phyloP scores from a whole-genome alignment of 2,113 vertebrate genomes.

The Boleophthalmus pectinirostris region DNA sequence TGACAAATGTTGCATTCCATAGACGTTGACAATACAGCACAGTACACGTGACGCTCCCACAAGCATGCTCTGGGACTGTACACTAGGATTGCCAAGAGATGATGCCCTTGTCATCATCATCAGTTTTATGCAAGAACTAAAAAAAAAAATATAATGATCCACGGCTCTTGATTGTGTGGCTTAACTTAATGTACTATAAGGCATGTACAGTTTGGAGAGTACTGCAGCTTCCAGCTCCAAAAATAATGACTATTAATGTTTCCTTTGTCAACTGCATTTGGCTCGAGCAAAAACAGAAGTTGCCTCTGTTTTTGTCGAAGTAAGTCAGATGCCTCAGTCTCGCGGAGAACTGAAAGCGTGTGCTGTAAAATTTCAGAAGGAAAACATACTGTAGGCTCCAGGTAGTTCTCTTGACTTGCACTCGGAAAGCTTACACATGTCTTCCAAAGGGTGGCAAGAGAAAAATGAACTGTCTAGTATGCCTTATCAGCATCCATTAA shows the following conservation, averaged over 20 bases:
- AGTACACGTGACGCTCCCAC: slow-evolving; percentile 71
- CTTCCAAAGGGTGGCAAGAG: slow-evolving; percentile 50
- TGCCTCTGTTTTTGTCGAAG: slow-evolving; percentile 42
- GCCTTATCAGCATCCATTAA: slow-evolving; percentile 22
- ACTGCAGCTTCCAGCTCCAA: slow-evolving; percentile 57
- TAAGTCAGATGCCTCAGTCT: slow-evolving; percentile 42
- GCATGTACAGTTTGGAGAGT: slow-evolving; percentile 66
- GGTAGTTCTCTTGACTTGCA: slow-evolving; percentile 44
- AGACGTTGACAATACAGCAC: slow-evolving; percentile 75
- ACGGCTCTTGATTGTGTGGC: slow-evolving; percentile 45
- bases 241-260: slow-evolving; percentile 47
- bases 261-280: slow-evolving; percentile 46
- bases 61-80: slow-evolving; percentile 74
- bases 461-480: slow-evolving; percentile 56
- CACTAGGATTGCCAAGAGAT: slow-evolving; percentile 62
- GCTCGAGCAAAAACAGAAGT: slow-evolving; percentile 37
- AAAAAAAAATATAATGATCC: slow-evolving; percentile 33
- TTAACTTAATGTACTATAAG: slow-evolving; percentile 60
- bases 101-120: slow-evolving; percentile 40
- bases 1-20: slow-evolving; percentile 76
- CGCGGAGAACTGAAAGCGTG: slow-evolving; percentile 47
- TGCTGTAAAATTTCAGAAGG: slow-evolving; percentile 66
- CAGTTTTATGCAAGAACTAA: slow-evolving; percentile 49
- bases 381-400: slow-evolving; percentile 47
- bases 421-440: slow-evolving; percentile 34